Evolutionary conservation across 2,888 invertebrate species (phyloP).

Genomic region (Athrips mouffetella): DNA sequence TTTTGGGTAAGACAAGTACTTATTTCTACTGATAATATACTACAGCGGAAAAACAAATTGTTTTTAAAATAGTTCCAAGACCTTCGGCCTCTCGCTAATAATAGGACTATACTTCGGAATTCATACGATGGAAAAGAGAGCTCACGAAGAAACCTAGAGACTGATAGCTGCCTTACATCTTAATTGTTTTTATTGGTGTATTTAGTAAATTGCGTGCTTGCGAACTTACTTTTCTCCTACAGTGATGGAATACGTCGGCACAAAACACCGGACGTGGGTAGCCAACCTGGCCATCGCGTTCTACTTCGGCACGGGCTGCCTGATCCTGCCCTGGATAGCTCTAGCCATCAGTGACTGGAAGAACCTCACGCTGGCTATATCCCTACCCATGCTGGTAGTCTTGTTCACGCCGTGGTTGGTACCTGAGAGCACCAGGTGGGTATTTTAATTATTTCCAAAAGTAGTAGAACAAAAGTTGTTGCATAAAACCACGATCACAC

Average conservation of each 20-base stretch:
- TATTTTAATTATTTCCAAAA: not conserved
- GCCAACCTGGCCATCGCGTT: slow-evolving; percentile 54
- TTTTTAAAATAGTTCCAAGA: not conserved
- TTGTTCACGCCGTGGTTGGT: slow-evolving; percentile 43
- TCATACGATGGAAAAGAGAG: not conserved
- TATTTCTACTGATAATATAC: not conserved
- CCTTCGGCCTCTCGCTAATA: not conserved
- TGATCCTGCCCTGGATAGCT: slow-evolving; percentile 49
- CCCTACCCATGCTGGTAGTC: slow-evolving; percentile 45
- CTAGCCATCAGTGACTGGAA: slow-evolving; percentile 53
- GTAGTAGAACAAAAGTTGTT: too few species aligned
- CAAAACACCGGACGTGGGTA: slow-evolving; percentile 52
- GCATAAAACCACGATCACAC: too few species aligned
- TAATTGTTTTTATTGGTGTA: not conserved
- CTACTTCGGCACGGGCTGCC: slow-evolving; percentile 47
- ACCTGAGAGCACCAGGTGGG: slow-evolving; percentile 59
- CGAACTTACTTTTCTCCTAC: slow-evolving; percentile 11
- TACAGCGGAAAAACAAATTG: not conserved
- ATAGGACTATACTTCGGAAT: not conserved
- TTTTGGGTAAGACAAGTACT: slow-evolving; percentile 81
- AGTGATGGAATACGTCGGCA: slow-evolving; percentile 61
- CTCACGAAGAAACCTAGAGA: too few species aligned
- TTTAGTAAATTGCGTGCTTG: too few species aligned
- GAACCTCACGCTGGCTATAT: slow-evolving; percentile 40
- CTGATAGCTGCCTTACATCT: too few species aligned